These are phyloP conservation scores for Platycheirus rosarum DNA, from an alignment of 2,888 invertebrate species.

Conservation along the genomic window DNA sequence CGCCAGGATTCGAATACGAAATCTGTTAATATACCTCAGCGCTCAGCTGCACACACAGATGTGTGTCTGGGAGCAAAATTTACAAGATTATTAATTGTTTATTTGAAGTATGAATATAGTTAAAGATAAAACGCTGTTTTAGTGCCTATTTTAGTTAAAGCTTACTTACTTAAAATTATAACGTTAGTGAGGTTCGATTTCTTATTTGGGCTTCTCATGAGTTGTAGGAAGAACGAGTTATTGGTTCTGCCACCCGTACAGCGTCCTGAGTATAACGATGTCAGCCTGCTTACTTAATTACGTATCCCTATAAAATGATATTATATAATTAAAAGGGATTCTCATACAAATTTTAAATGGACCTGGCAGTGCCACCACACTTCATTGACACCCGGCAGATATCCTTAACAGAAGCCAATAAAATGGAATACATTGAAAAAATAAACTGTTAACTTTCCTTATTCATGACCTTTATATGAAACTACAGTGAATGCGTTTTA, in stretches of 20 bases:
- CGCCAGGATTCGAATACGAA: conserved; percentile 39
- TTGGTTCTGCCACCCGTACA: no score
- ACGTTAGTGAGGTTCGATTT: no score
- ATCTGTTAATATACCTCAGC: no score
- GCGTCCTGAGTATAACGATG: no score
- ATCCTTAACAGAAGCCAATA: conserved; percentile 9
- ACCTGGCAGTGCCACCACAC: conserved; percentile 56
- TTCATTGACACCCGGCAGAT: conserved; percentile 2
- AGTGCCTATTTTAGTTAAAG: no score
- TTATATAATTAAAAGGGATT: conserved; percentile 67
- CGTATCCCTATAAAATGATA: conserved; percentile 46
- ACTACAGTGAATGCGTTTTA: conserved; percentile 40
- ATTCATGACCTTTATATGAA: conserved; percentile 30
- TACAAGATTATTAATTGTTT: neutral
- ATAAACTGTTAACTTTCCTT: neutral
- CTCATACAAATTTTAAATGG: conserved; percentile 67
- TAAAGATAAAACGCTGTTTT: no score
- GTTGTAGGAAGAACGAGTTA: no score
- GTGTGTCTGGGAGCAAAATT: neutral
- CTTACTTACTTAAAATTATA: no score
- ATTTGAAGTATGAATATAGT: no score
- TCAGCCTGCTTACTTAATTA: conserved; percentile 35
- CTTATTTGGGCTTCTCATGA: no score
- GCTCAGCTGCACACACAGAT: no score
- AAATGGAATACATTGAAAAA: conserved; percentile 24